These are phyloP conservation scores for Notothenia coriiceps DNA, from an alignment of 2,113 vertebrate species.

Conservation along the genomic window DNA sequence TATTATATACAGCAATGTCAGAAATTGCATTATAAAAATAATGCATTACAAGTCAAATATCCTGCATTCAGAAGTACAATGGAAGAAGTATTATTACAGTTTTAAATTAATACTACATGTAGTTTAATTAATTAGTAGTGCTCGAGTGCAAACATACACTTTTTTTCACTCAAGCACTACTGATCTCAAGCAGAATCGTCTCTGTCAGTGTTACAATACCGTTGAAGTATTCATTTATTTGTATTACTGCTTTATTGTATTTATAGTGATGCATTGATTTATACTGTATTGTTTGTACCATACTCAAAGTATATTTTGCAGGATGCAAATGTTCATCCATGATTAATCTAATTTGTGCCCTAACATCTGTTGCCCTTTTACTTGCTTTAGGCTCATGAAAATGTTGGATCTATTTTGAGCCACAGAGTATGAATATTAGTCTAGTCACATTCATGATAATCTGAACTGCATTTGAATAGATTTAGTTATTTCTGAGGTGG, in stretches of 20 bases:
- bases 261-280: too few relatives aligned
- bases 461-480: slow-evolving; percentile 8
- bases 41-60: neutral
- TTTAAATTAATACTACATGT: neutral
- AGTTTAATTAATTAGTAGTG: too few relatives aligned
- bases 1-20: neutral
- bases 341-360: slow-evolving; percentile 17
- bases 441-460: slow-evolving; percentile 24
- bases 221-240: neutral
- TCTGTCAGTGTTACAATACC: neutral
- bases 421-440: slow-evolving; percentile 23
- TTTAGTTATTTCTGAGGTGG: slow-evolving; percentile 3
- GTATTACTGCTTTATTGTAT: neutral
- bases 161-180: neutral
- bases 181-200: neutral
- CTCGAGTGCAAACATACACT: neutral
- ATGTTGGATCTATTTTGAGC: slow-evolving; percentile 43
- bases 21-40: neutral
- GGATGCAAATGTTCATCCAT: slow-evolving; percentile 6
- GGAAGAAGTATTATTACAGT: neutral
- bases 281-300: too few relatives aligned
- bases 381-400: slow-evolving; percentile 38
- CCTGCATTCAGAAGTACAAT: neutral
- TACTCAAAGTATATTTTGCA: neutral
- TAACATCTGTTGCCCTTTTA: slow-evolving; percentile 28